phyloP scores from a whole-genome alignment of 2,888 invertebrate species.

The Cyclophora albipunctata region DNA sequence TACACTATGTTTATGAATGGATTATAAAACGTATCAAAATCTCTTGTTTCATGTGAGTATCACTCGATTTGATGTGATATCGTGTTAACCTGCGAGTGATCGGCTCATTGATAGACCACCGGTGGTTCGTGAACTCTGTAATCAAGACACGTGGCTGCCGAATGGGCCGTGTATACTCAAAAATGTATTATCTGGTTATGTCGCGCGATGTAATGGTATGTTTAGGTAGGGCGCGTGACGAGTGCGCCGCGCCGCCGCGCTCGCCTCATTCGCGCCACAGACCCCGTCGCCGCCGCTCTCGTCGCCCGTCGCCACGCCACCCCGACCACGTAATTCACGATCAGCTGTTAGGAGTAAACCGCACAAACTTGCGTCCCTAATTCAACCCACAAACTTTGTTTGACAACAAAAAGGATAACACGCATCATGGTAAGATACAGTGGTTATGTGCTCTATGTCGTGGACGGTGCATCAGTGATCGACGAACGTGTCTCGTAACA shows the following conservation, averaged over 20 bases:
- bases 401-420: slow-evolving; percentile 33
- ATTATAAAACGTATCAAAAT: slow-evolving; percentile 26
- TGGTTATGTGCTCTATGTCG: slow-evolving; percentile 37
- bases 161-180: slow-evolving; percentile 52
- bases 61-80: slow-evolving; percentile 40
- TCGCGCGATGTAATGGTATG: slow-evolving; percentile 47
- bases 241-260: slow-evolving; percentile 59
- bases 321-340: slow-evolving; percentile 39
- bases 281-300: slow-evolving; percentile 48
- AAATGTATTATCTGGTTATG: slow-evolving; percentile 52
- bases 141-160: slow-evolving; percentile 54
- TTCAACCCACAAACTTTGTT: slow-evolving; percentile 33
- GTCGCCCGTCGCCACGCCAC: slow-evolving; percentile 34
- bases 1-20: slow-evolving; percentile 18
- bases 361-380: slow-evolving; percentile 28
- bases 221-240: slow-evolving; percentile 55
- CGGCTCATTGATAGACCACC: slow-evolving; percentile 29
- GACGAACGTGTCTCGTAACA: slow-evolving; percentile 36
- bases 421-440: slow-evolving; percentile 64
- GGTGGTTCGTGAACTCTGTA: slow-evolving; percentile 46
- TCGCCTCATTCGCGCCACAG: slow-evolving; percentile 65
- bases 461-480: slow-evolving; percentile 26
- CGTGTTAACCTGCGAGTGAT: slow-evolving; percentile 46
- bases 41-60: slow-evolving; percentile 35
- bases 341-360: slow-evolving; percentile 53